Base-by-base conservation (phyloP, 1,140 invertebrate genomes). In the Papilio xuthus region DNA sequence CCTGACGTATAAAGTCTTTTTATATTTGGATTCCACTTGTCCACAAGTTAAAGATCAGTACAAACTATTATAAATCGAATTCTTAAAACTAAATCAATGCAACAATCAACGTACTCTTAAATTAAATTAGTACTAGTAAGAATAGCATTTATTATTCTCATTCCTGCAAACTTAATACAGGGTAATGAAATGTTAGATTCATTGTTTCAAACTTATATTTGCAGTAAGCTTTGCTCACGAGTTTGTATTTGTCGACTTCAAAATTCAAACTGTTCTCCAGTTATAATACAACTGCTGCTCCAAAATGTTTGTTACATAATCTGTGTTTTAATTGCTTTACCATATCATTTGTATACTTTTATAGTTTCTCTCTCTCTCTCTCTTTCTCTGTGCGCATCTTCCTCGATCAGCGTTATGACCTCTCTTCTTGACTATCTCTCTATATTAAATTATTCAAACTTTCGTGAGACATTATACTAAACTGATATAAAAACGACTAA, bases 251-350 rank as follows among this genome's bases (percentile, higher is more conserved):
- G 60, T 63, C 10, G 3, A 63, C 26, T 63, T 63, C 7, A 63
- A 63, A 63, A 28, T 63, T 63, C 60, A 63, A 63, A 63, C 23
- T 15, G 26, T 56, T 26, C 12, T 63, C 23, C 60, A 63, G 60
- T 63, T 63, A 63, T n/a, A n/a, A n/a, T 63, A 63, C 60, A 63
- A 63, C 26, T 28, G 28, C 60, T 63, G 60, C 60, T 60, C 26
- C n/a, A 26, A 63, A 63, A 60, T 8, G 56, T 63, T 26, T 63
- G 60, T 28, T 28, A 9, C 60, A 63, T 28, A 63, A 63, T 23
- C 60, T 63, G 23, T 63, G 12, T 63, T 60, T 60, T 26, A 60
- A 60, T 63, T 63, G 26, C 26, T 28, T 63, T 28, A 26, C 26
- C 10, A 63, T 28, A 15, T 28, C 28, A 8, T 10, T 60, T 18